Base-by-base conservation (phyloP, 2,113 vertebrate genomes). In the Marmota flaviventris region DNA sequence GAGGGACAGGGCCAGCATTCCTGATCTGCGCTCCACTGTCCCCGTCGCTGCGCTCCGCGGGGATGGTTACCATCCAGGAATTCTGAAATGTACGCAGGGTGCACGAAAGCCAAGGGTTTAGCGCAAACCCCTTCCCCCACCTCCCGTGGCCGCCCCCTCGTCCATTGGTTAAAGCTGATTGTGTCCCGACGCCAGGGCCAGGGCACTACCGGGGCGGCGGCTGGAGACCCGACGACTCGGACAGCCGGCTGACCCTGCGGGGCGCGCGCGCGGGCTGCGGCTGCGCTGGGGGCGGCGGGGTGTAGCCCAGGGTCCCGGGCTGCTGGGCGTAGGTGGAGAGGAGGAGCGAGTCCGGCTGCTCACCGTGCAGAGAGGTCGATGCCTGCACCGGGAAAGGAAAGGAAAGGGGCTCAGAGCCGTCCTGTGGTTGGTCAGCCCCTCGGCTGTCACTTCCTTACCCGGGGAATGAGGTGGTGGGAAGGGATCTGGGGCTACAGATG, bases 151-250 rank as follows among this genome's bases (percentile, higher is more conserved):
- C 70, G 89, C 73, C 95, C 97, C 91, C 93, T 83, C 53, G 82
- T 96, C 98, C 98, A 95, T 97, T 97, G 95, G 96, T 98, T 98
- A 98, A 98, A 98, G 98, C 98, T 98, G 98, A 98, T 94, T 70
- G 73, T 96, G 96, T 97, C 98, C 97, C 88, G 82, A 84, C 95
- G 14, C 85, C 96, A 94, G 97, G 77, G 93, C 90, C 97, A 76
- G 96, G 97, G 94, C 92, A 97, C 98, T 98, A 98, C 67, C 97
- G 97, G 88, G 98, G 98, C 56, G 97, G 95, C 96, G 98, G 98
- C 96, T 98, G 98, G 87, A 98, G 97, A 91, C 97, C 97, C 25
- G 98, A 98, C 25, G 98, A 97, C 95, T 99, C 98, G 18, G 99
- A 97, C 87, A 99, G 98, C 84, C 98, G 98, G 97, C 97, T 98